These are phyloP conservation scores for Copidosoma aretas DNA, from an alignment of 2,888 invertebrate species.

Conservation along the genomic window DNA sequence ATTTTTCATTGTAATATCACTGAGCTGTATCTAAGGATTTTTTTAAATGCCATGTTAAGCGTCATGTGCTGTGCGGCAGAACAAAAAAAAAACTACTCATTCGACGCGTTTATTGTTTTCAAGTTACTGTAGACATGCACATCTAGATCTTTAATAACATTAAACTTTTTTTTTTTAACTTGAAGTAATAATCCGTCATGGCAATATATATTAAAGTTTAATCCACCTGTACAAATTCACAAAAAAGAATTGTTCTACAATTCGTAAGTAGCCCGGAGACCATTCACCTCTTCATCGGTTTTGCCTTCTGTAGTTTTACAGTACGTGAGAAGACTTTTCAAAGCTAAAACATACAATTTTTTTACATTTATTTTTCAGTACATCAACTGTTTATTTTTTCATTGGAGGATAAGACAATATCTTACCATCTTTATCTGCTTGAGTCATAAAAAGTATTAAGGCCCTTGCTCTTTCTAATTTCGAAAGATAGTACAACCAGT, in stretches of 20 bases:
- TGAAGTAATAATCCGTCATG: too few species aligned
- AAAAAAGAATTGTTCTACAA: slow-evolving; percentile 48
- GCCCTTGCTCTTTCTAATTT: slow-evolving; percentile 72
- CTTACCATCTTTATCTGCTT: slow-evolving; percentile 68
- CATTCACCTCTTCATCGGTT: slow-evolving; percentile 54
- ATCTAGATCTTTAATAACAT: too few species aligned
- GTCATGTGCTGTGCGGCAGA: too few species aligned
- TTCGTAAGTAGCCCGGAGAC: slow-evolving; percentile 59
- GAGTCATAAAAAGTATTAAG: slow-evolving; percentile 70
- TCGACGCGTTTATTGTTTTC: too few species aligned
- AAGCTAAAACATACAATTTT: slow-evolving; percentile 53
- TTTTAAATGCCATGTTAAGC: too few species aligned
- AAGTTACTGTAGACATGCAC: too few species aligned
- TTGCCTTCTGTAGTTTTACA: slow-evolving; percentile 51
- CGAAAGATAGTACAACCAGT: slow-evolving; percentile 66
- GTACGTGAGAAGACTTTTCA: slow-evolving; percentile 59
- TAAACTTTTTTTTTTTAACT: too few species aligned
- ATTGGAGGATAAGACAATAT: slow-evolving; percentile 5
- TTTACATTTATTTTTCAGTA: slow-evolving; percentile 7
- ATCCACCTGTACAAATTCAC: slow-evolving; percentile 12
- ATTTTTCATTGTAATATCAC: too few species aligned
- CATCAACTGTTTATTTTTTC: slow-evolving; percentile 9
- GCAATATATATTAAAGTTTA: neutral
- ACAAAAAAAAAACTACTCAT: too few species aligned
- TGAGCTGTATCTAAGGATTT: too few species aligned